Evolutionary conservation across 2,888 invertebrate species (phyloP).

Genomic region (Platycnemis pennipes): DNA sequence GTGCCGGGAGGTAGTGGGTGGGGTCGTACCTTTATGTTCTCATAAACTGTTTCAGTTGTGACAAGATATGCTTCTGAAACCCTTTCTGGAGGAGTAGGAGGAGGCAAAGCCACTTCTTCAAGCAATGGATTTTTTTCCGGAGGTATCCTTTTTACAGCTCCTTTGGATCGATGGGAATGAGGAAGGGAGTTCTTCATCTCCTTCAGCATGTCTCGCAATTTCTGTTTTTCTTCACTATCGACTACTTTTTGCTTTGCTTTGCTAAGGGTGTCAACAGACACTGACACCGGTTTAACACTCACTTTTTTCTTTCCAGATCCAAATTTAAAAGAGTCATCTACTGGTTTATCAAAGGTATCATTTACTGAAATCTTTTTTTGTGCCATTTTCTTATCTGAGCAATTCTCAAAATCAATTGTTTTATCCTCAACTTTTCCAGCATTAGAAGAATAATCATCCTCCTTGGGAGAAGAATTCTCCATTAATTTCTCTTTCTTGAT

Average conservation of each 20-base stretch:
- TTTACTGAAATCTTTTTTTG: slow-evolving; percentile 49
- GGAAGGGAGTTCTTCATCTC: slow-evolving; percentile 90
- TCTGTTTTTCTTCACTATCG: slow-evolving; percentile 73
- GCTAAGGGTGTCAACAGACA: slow-evolving; percentile 31
- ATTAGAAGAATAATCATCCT: neutral
- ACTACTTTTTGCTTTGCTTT: slow-evolving; percentile 70
- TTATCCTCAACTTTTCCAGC: neutral
- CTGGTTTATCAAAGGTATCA: neutral
- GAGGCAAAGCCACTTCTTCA: slow-evolving; percentile 23
- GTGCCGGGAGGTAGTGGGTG: slow-evolving; percentile 70
- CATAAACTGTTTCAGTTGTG: slow-evolving; percentile 78
- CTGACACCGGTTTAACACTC: neutral
- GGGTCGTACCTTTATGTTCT: slow-evolving; percentile 78
- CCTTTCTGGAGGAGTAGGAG: neutral
- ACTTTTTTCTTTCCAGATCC: slow-evolving; percentile 63
- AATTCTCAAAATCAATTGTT: neutral
- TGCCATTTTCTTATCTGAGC: slow-evolving; percentile 56
- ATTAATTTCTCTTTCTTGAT: neutral
- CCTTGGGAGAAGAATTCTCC: neutral
- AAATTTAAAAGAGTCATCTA: slow-evolving; percentile 67
- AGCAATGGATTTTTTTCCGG: neutral
- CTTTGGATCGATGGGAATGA: slow-evolving; percentile 56
- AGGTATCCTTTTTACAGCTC: slow-evolving; percentile 54
- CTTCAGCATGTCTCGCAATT: slow-evolving; percentile 86
- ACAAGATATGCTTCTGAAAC: slow-evolving; percentile 77